These are phyloP conservation scores for Paragorgia papillata DNA, from an alignment of 92 coral and sea anemone species.

Conservation along the genomic window DNA sequence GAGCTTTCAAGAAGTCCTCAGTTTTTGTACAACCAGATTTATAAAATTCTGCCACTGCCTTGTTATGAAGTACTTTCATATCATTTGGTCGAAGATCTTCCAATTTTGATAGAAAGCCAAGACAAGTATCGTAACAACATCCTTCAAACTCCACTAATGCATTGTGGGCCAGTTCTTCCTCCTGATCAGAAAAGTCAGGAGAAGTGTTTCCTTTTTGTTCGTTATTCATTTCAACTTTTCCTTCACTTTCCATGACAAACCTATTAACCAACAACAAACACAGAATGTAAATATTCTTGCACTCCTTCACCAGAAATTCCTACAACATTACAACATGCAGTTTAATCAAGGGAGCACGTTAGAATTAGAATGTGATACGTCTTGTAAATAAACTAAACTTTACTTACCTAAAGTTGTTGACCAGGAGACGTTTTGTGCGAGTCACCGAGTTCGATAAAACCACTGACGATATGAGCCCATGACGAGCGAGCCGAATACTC, in stretches of 20 bases:
- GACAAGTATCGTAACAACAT: slow-evolving; percentile 73
- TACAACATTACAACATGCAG: no score
- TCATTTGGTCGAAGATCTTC: slow-evolving; percentile 79
- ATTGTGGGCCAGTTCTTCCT: slow-evolving; percentile 81
- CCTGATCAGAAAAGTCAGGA: slow-evolving; percentile 73
- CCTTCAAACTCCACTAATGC: slow-evolving; percentile 89
- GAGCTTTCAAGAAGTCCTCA: slow-evolving; percentile 72
- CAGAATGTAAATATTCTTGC: neutral
- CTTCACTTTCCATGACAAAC: slow-evolving; percentile 27
- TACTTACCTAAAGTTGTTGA: no score
- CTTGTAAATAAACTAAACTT: no score
- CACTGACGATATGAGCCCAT: no score
- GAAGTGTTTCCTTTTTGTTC: slow-evolving; percentile 23
- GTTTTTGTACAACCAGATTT: slow-evolving; percentile 73
- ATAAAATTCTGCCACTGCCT: slow-evolving; percentile 77
- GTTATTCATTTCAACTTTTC: neutral
- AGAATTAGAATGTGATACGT: no score
- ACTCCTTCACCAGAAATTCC: no score
- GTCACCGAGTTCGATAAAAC: no score
- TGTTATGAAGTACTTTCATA: slow-evolving; percentile 79
- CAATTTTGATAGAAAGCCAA: slow-evolving; percentile 66
- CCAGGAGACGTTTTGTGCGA: no score
- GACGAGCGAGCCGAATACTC: no score
- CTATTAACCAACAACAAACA: neutral
- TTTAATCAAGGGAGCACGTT: no score